These are phyloP conservation scores for Cheilosia vernalis DNA, from an alignment of 2,888 invertebrate genomes.

Conservation along the genomic window DNA sequence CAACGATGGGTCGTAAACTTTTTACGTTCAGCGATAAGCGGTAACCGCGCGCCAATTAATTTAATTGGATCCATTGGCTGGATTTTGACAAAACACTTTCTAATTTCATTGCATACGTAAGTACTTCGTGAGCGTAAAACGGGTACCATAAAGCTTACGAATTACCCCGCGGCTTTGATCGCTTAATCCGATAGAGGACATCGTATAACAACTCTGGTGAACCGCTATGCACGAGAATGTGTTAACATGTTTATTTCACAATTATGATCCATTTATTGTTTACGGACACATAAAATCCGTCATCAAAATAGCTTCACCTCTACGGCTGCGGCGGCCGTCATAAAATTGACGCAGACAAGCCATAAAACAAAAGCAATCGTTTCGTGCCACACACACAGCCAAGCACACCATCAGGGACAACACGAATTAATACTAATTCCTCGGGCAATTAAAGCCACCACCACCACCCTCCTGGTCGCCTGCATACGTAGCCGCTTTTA, in stretches of 20 bases:
- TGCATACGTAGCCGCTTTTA: conserved; percentile 7
- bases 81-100: conserved; percentile 25
- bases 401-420: conserved; percentile 29
- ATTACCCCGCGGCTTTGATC: conserved; percentile 21
- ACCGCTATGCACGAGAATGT: conserved; percentile 20
- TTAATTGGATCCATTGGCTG: conserved; percentile 40
- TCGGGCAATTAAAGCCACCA: conserved; percentile 70
- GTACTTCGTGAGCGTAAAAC: conserved; percentile 11
- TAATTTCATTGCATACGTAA: conserved; percentile 6
- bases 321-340: conserved; percentile 25
- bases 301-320: conserved; percentile 55
- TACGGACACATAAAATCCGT: conserved; percentile 67
- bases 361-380: conserved; percentile 56
- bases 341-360: conserved; percentile 65
- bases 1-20: not conserved
- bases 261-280: conserved; percentile 65
- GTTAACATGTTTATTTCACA: conserved; percentile 69
- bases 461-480: not conserved
- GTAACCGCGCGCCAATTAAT: conserved; percentile 30
- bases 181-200: conserved; percentile 41
- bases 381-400: conserved; percentile 2
- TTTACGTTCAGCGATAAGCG: conserved; percentile 17
- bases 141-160: conserved; percentile 5
- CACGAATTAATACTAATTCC: conserved; percentile 72
- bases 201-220: conserved; percentile 2